These are phyloP conservation scores for Parauchenoglanis ngamensis DNA, from an alignment of 2,797 vertebrate species.

Conservation along the genomic window DNA sequence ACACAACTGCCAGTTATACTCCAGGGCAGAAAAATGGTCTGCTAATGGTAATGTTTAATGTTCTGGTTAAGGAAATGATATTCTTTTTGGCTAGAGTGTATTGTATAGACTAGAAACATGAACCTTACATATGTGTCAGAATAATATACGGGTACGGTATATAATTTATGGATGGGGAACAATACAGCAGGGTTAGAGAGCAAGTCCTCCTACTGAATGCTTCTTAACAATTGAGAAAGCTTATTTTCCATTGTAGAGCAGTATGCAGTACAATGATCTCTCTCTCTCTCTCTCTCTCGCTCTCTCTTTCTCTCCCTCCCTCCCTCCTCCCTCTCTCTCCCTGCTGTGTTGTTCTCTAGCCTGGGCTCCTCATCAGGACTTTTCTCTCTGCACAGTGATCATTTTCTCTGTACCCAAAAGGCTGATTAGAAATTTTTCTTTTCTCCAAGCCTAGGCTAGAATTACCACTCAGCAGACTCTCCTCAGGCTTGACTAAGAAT, in stretches of 20 bases:
- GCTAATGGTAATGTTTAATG: constrained; percentile 2
- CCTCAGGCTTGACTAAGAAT: constrained; percentile 33
- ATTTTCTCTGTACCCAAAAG: constrained; percentile 40
- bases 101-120: background rate
- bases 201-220: background rate
- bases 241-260: constrained; percentile 13
- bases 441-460: constrained; percentile 24
- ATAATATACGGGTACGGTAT: background rate
- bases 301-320: background rate
- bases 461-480: constrained; percentile 45
- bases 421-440: constrained; percentile 50
- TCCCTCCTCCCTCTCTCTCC: background rate
- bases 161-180: constrained; percentile 15
- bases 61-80: background rate
- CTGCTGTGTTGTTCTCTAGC: constrained; percentile 31
- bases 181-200: constrained; percentile 14
- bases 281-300: background rate
- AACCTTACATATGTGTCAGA: constrained; percentile 11
- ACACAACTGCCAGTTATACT: background rate
- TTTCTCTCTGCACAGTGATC: constrained; percentile 37
- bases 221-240: constrained; percentile 1
- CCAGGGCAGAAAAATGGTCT: background rate
- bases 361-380: constrained; percentile 43
- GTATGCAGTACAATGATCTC: background rate
- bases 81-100: background rate